phyloP scores from a whole-genome alignment of 2,113 vertebrate genomes.

The Eubucco bourcierii region DNA sequence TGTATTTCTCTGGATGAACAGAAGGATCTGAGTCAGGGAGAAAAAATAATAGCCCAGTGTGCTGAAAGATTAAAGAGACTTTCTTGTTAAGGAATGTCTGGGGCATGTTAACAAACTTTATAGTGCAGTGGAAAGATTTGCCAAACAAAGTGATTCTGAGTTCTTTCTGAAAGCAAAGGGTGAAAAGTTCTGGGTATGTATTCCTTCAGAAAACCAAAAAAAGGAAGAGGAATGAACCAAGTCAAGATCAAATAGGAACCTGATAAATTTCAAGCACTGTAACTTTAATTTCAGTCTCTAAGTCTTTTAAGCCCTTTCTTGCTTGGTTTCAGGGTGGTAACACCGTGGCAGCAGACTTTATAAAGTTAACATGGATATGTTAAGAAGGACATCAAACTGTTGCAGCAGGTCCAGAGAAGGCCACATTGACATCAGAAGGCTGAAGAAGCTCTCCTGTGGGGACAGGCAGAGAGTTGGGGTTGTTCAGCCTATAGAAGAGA shows the following conservation, averaged over 20 bases:
- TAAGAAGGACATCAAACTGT: no score
- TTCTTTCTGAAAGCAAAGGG: neutral
- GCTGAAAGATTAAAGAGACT: neutral
- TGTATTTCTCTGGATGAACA: neutral
- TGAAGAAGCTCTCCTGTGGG: no score
- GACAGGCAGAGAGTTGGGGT: no score
- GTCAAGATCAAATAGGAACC: neutral
- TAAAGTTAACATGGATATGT: neutral
- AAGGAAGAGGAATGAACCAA: neutral
- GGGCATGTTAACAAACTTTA: neutral
- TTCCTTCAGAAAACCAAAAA: neutral
- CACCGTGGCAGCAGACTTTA: neutral
- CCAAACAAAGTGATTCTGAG: neutral
- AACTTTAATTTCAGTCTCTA: neutral
- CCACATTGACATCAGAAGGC: no score
- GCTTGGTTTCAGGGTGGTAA: neutral
- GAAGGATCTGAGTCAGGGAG: neutral
- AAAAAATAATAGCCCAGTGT: neutral
- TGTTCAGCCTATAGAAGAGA: no score
- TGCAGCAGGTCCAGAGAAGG: no score
- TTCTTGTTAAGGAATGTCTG: neutral
- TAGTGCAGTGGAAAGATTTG: neutral
- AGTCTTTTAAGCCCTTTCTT: neutral
- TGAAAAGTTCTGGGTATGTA: neutral
- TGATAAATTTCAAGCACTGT: neutral